These are phyloP conservation scores for Nebria brevicollis DNA, from an alignment of 2,888 invertebrate species.

Conservation along the genomic window DNA sequence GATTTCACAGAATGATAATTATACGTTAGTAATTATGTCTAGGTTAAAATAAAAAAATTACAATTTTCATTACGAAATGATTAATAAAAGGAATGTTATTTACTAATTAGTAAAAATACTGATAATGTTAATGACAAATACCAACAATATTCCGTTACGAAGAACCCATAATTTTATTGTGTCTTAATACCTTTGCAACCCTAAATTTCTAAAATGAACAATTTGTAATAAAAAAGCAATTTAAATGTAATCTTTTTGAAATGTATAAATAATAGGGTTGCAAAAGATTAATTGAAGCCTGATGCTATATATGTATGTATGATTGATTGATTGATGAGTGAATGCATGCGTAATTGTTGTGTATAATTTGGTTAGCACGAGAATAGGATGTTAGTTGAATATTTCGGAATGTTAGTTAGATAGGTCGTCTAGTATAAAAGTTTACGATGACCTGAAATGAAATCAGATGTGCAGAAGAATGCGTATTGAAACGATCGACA, in stretches of 20 bases:
- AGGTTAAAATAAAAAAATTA: not conserved
- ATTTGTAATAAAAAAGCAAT: too few relatives aligned
- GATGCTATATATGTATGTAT: not conserved
- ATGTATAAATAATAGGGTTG: too few relatives aligned
- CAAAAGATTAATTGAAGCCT: not conserved
- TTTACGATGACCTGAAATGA: conserved; percentile 72
- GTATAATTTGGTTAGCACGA: conserved; percentile 4
- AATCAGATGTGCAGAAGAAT: conserved; percentile 62
- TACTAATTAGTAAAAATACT: conserved; percentile 7
- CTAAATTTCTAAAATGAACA: not conserved
- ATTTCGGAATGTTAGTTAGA: conserved; percentile 48
- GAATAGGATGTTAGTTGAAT: conserved; percentile 36
- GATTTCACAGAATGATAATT: not conserved
- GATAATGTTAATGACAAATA: not conserved
- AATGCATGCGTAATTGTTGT: not conserved
- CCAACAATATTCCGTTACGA: not conserved
- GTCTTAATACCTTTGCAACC: not conserved
- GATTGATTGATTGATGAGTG: not conserved
- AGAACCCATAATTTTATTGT: not conserved
- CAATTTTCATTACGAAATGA: not conserved
- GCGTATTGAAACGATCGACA: conserved; percentile 53
- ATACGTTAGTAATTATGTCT: not conserved
- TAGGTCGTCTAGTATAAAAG: conserved; percentile 68
- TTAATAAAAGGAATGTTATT: not conserved
- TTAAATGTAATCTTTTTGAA: too few relatives aligned